Percentiles rank a stretch among this genome's conserved stretches.
phyloP scores from a whole-genome alignment of 2,113 vertebrate genomes.

The Pyxicephalus adspersus region DNA sequence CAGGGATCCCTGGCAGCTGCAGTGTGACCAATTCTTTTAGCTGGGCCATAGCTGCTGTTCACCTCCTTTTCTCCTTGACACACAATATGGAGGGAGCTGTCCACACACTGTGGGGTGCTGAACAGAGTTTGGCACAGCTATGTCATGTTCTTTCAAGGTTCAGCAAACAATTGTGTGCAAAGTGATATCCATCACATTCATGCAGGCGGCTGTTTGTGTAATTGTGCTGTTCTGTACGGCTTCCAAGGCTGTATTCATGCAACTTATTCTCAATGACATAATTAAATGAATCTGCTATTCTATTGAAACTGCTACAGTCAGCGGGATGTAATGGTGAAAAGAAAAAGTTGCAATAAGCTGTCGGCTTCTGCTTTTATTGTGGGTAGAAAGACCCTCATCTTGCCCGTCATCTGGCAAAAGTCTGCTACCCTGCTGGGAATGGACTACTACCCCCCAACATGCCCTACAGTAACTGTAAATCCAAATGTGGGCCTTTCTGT shows the following conservation, averaged over 20 bases:
- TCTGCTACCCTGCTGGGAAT: no score
- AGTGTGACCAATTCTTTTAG: no score
- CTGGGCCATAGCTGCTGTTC: no score
- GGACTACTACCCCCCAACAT: no score
- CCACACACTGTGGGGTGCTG: neutral
- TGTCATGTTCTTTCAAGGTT: neutral
- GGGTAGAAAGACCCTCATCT: no score
- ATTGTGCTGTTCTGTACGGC: neutral
- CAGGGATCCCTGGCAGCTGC: no score
- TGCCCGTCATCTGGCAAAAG: no score
- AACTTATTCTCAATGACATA: neutral
- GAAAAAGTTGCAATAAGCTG: no score
- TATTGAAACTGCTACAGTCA: neutral
- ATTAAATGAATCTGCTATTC: neutral
- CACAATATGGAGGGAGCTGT: conserved; percentile 3
- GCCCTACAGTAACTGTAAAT: no score
- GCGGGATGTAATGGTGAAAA: neutral
- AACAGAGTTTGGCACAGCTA: neutral
- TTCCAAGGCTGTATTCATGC: neutral
- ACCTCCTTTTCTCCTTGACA: no score
- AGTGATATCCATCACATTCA: neutral
- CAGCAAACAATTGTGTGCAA: neutral
- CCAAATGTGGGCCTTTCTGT: no score
- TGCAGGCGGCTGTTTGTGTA: neutral
- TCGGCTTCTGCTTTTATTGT: no score